phyloP scores from a whole-genome alignment of 2,113 vertebrate genomes.

The Micronisus gabar region DNA sequence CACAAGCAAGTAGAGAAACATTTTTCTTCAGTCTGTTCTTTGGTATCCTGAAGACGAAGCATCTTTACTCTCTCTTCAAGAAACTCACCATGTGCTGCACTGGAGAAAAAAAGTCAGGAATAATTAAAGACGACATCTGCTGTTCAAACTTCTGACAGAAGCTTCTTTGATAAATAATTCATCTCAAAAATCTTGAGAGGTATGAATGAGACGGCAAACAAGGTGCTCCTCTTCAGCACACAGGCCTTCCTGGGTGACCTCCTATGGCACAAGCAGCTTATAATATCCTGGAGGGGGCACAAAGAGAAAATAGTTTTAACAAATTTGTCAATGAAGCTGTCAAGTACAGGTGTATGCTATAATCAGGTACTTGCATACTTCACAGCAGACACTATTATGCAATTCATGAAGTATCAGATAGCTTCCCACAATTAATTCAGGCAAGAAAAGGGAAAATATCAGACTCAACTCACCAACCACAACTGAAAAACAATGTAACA shows the following conservation, averaged over 20 bases:
- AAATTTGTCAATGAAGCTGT: conserved; percentile 31
- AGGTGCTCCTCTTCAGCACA: not conserved
- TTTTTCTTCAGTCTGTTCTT: not conserved
- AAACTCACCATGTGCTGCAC: not conserved
- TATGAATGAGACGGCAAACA: not conserved
- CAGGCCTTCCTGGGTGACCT: not conserved
- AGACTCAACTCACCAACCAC: not conserved
- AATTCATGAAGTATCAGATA: not conserved
- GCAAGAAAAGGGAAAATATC: not conserved
- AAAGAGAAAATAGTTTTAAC: conserved; percentile 18
- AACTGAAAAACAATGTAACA: not conserved
- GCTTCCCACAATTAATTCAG: conserved; percentile 31
- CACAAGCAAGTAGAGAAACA: not conserved
- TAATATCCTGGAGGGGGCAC: not conserved
- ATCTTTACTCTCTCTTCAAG: not conserved
- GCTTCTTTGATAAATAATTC: conserved; percentile 51
- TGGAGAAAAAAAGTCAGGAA: conserved; percentile 1
- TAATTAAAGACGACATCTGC: conserved; percentile 47
- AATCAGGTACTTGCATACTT: conserved; percentile 42
- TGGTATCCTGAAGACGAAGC: not conserved
- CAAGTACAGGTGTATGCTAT: not conserved
- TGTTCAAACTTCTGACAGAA: conserved; percentile 38
- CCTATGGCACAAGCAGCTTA: not conserved
- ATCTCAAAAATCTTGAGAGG: conserved; percentile 5
- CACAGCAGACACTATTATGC: conserved; percentile 11